Percentiles rank a stretch among this genome's conserved stretches.
Evolutionary conservation across 2,888 invertebrate genomes (phyloP).

Genomic region (Pediacus dermestoides): DNA sequence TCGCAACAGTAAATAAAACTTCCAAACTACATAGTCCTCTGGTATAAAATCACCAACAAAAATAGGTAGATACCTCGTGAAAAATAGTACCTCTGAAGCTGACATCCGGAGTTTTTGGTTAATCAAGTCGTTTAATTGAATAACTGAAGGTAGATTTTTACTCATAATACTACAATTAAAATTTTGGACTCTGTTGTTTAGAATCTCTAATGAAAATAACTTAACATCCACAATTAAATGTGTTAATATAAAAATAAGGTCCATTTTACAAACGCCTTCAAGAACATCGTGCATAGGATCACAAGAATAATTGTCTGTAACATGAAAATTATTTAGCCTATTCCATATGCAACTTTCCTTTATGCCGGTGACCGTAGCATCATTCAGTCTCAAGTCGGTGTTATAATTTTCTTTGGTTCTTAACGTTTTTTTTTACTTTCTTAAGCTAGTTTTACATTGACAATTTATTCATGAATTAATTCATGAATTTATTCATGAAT

Average conservation of each 20-base stretch:
- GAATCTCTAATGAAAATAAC: conserved; percentile 11
- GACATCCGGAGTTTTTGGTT: conserved; percentile 8
- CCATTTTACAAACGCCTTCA: conserved; percentile 17
- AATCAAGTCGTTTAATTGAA: neutral
- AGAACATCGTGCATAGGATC: conserved; percentile 21
- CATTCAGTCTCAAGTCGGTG: neutral
- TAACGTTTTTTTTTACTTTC: neutral
- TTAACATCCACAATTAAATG: conserved; percentile 7
- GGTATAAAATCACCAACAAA: conserved; percentile 11
- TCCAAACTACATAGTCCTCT: conserved; percentile 6
- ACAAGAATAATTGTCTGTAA: conserved; percentile 13
- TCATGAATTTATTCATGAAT: too few relatives aligned
- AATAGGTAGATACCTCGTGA: conserved; percentile 9
- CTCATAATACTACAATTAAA: too few relatives aligned
- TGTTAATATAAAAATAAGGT: conserved; percentile 9
- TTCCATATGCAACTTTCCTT: neutral
- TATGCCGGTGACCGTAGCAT: neutral
- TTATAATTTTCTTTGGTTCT: neutral
- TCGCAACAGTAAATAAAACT: conserved; percentile 8
- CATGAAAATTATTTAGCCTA: conserved; percentile 5
- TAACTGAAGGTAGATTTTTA: neutral
- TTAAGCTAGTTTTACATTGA: too few relatives aligned
- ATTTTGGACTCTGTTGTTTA: conserved; percentile 8
- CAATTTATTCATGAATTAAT: too few relatives aligned
- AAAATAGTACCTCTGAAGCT: conserved; percentile 12